These are phyloP conservation scores for Stratiolaelaps scimitus DNA, from an alignment of 1,140 invertebrate genomes.

Conservation along the genomic window DNA sequence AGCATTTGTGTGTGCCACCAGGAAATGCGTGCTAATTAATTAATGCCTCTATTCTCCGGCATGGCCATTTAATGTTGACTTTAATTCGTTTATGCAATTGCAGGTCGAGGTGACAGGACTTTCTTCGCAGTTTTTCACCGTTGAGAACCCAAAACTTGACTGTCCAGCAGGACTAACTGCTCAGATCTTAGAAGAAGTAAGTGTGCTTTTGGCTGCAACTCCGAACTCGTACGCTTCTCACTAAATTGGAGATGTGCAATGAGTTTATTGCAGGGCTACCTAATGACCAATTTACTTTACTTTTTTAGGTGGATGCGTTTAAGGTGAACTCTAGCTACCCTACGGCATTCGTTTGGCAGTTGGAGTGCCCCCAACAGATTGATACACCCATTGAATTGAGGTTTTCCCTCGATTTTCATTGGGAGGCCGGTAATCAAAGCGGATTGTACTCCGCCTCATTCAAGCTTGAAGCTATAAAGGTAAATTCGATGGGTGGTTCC, in stretches of 20 bases:
- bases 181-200: background rate
- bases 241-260: background rate
- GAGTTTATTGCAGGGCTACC: background rate
- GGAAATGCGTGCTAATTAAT: too few species aligned
- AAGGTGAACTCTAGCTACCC: slow-evolving; percentile 30
- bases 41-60: too few species aligned
- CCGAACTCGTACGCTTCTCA: background rate
- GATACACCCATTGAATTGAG: background rate
- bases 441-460: slow-evolving; percentile 2
- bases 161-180: slow-evolving; percentile 1
- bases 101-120: slow-evolving; percentile 8
- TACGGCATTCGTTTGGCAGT: slow-evolving; percentile 32
- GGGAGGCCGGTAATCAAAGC: background rate
- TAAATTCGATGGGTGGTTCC: background rate
- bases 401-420: slow-evolving; percentile 27
- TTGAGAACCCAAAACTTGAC: background rate
- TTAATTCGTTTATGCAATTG: background rate
- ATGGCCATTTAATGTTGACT: too few species aligned
- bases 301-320: slow-evolving; percentile 2
- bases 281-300: background rate
- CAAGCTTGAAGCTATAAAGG: slow-evolving; percentile 18
- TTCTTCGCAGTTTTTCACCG: slow-evolving; percentile 1
- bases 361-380: background rate
- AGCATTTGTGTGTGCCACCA: too few species aligned
- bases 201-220: background rate